Evolutionary conservation across 2,113 vertebrate genomes (phyloP).

Genomic region (Isurus oxyrinchus): DNA sequence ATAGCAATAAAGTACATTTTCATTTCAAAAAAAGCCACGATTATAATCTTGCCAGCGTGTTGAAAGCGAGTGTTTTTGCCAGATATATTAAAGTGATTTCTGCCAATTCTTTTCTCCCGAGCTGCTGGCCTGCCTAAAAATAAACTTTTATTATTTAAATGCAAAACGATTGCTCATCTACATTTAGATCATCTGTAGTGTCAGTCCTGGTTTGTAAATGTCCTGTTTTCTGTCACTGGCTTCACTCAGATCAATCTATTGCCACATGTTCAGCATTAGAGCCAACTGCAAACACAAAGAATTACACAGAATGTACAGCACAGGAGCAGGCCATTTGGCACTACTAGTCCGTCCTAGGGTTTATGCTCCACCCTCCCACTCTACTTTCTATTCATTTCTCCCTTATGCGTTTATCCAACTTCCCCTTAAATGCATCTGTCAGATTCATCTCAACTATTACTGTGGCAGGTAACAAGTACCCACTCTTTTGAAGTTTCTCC

Average conservation of each 20-base stretch:
- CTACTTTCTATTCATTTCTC: background rate
- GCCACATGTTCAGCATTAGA: background rate
- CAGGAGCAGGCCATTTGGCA: background rate
- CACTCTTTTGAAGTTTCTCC: background rate
- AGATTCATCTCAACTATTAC: background rate
- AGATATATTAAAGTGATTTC: slow-evolving; percentile 35
- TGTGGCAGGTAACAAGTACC: background rate
- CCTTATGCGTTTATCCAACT: background rate
- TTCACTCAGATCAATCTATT: background rate
- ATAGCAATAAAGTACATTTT: slow-evolving; percentile 34
- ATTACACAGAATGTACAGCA: background rate
- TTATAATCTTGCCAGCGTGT: slow-evolving; percentile 25
- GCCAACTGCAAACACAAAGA: background rate
- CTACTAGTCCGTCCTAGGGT: background rate
- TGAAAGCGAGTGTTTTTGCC: slow-evolving; percentile 20
- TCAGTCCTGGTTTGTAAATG: slow-evolving; percentile 30
- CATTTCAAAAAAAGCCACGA: slow-evolving; percentile 17
- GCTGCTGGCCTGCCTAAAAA: slow-evolving; percentile 25
- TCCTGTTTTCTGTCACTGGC: background rate
- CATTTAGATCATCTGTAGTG: slow-evolving; percentile 28
- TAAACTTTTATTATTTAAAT: slow-evolving; percentile 38
- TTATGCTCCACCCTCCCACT: background rate
- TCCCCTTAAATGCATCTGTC: background rate
- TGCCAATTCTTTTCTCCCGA: background rate
- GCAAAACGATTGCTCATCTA: slow-evolving; percentile 32